A percentile compares a stretch with the other conserved stretches of the same genome.
Evolutionary conservation across 2,888 invertebrate species (phyloP).

Genomic region (Oscheius sp.): DNA sequence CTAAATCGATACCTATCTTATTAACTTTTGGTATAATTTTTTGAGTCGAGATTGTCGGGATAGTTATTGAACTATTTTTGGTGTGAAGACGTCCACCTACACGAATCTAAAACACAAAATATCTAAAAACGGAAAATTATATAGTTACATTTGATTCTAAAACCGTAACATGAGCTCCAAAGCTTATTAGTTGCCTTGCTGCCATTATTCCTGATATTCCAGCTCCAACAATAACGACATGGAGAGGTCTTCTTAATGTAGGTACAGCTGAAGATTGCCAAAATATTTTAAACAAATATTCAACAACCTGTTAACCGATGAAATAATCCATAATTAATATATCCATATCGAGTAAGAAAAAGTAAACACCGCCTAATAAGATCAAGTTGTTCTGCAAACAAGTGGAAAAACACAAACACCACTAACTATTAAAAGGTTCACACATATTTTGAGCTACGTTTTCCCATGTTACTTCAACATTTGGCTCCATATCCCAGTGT

Average conservation of each 20-base stretch:
- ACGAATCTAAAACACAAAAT: not conserved
- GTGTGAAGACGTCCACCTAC: not conserved
- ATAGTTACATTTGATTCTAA: slow-evolving; percentile 60
- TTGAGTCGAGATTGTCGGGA: no score
- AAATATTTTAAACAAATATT: not conserved
- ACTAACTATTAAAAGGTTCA: slow-evolving; percentile 82
- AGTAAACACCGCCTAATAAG: slow-evolving; percentile 72
- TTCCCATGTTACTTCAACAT: slow-evolving; percentile 86
- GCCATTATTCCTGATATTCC: slow-evolving; percentile 68
- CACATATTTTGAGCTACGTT: slow-evolving; percentile 82
- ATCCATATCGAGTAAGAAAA: slow-evolving; percentile 92
- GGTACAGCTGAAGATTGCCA: not conserved
- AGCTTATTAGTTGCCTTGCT: slow-evolving; percentile 60
- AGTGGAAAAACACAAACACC: no score
- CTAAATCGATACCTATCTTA: not conserved
- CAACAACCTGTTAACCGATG: slow-evolving; percentile 30
- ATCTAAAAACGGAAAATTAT: not conserved
- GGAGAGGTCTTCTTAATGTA: slow-evolving; percentile 10
- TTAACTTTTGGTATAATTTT: not conserved
- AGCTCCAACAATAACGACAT: slow-evolving; percentile 68
- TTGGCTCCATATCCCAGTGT: slow-evolving; percentile 94
- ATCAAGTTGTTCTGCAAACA: slow-evolving; percentile 29
- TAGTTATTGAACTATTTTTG: no score
- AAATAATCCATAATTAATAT: slow-evolving; percentile 96
- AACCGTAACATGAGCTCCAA: slow-evolving; percentile 66